Evolutionary conservation across 2,888 invertebrate species (phyloP).

Genomic region (Dryocosmus kuriphilus): DNA sequence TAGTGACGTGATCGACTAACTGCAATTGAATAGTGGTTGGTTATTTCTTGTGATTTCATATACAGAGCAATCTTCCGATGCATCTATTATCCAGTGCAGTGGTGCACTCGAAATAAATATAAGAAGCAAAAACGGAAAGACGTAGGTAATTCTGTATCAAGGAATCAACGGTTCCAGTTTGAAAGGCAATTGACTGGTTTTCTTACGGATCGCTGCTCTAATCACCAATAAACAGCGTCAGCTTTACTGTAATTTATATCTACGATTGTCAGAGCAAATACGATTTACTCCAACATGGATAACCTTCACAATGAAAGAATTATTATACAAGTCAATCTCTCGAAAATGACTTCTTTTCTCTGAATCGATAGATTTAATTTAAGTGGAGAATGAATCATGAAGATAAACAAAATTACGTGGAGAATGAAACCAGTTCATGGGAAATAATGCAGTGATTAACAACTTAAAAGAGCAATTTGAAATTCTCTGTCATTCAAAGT

Average conservation of each 20-base stretch:
- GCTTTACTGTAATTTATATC: background rate
- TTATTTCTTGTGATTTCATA: background rate
- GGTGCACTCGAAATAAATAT: background rate
- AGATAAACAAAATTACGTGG: background rate
- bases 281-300: background rate
- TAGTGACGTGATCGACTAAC: slow-evolving; percentile 9
- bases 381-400: background rate
- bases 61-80: slow-evolving; percentile 6
- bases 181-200: slow-evolving; percentile 2
- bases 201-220: background rate
- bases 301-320: background rate
- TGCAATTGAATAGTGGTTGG: slow-evolving; percentile 1
- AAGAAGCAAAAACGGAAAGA: background rate
- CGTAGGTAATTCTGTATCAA: slow-evolving; percentile 7
- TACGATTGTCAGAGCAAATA: background rate
- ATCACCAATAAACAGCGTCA: background rate
- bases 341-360: background rate
- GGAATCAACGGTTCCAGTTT: background rate
- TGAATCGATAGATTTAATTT: background rate
- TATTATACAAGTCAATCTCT: background rate
- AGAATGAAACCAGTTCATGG: background rate
- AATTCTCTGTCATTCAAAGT: background rate
- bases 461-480: background rate
- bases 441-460: background rate
- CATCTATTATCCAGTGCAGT: slow-evolving; percentile 6